Evolutionary conservation across 2,888 invertebrate genomes (phyloP).

Genomic region (Rhagium mordax): DNA sequence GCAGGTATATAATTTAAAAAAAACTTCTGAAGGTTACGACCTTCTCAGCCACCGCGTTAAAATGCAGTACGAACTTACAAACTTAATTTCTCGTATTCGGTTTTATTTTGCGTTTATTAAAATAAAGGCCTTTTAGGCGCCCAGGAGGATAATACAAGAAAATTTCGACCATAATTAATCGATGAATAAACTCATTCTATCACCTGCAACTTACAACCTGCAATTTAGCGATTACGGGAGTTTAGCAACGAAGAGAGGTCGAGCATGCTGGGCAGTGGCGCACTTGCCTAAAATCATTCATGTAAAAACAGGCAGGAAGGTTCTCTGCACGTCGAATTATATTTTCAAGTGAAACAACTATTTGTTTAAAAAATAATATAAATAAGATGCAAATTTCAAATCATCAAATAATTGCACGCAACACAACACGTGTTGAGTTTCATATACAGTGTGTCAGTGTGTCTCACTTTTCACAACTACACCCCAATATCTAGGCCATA

Average conservation of each 20-base stretch:
- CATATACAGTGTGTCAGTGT: no score
- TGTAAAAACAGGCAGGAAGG: no score
- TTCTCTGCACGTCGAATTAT: no score
- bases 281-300: no score
- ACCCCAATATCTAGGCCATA: no score
- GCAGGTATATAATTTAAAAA: conserved; percentile 23
- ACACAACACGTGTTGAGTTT: no score
- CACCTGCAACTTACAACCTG: conserved; percentile 27
- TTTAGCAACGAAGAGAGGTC: not conserved
- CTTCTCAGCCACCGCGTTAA: conserved; percentile 3
- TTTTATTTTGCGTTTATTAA: not conserved
- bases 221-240: conserved; percentile 21
- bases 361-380: no score
- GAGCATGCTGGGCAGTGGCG: conserved; percentile 10
- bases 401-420: no score
- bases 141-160: not conserved
- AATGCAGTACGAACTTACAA: not conserved
- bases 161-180: conserved; percentile 8
- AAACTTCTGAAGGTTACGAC: conserved; percentile 16
- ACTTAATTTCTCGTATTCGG: not conserved
- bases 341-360: no score
- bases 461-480: no score
- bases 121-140: not conserved
- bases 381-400: no score
- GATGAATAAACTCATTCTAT: conserved; percentile 20